Percentiles rank a stretch among this genome's conserved stretches.
These are phyloP conservation scores for Drosophila limbata DNA, from an alignment of 2,888 invertebrate genomes.

Conservation along the genomic window DNA sequence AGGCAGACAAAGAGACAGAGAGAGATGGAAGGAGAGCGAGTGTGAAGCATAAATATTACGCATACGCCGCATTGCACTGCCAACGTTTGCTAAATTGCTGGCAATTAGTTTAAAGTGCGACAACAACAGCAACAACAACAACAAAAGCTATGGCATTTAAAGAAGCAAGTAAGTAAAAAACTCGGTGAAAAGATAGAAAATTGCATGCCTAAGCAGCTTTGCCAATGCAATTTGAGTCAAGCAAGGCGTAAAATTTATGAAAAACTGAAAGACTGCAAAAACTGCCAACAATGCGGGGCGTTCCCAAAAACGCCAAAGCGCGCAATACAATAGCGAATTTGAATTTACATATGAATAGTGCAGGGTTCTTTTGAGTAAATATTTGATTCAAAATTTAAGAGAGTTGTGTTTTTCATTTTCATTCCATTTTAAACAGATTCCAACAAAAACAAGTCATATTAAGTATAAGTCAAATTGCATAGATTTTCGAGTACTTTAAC, in stretches of 20 bases:
- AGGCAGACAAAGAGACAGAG: neutral
- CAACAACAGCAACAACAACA: constrained; percentile 33
- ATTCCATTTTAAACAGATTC: too few relatives aligned
- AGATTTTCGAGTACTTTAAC: too few relatives aligned
- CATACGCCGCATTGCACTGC: constrained; percentile 72
- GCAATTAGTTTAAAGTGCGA: constrained; percentile 76
- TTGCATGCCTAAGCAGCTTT: constrained; percentile 68
- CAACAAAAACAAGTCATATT: too few relatives aligned
- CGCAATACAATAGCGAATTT: neutral
- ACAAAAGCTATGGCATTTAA: neutral
- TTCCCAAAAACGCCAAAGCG: constrained; percentile 3
- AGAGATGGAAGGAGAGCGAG: neutral
- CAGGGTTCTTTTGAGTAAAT: neutral
- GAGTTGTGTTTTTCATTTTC: too few relatives aligned
- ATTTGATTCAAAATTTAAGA: too few relatives aligned
- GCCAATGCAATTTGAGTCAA: constrained; percentile 44
- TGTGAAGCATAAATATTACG: constrained; percentile 66
- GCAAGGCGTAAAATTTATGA: constrained; percentile 30
- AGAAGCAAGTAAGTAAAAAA: neutral
- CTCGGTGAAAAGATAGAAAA: constrained; percentile 41
- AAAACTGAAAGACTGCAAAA: constrained; percentile 16
- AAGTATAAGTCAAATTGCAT: too few relatives aligned
- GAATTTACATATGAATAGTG: constrained; percentile 12
- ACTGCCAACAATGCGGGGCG: constrained; percentile 2
- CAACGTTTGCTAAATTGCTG: constrained; percentile 74